These are phyloP conservation scores for Macrobrachium nipponense DNA, from an alignment of 1,140 invertebrate genomes.

Conservation along the genomic window DNA sequence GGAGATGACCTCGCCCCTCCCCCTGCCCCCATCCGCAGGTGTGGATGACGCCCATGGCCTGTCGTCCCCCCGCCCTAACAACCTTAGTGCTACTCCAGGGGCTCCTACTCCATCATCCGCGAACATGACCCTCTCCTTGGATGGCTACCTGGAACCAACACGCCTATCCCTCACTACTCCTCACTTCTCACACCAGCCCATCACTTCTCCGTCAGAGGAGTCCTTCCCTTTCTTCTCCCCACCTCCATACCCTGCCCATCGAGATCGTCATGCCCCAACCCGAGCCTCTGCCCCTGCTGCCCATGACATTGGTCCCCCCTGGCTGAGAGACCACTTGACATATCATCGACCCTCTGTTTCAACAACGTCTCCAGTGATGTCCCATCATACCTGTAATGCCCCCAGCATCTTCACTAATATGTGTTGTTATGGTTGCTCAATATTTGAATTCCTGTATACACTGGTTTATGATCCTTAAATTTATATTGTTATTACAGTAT, in stretches of 20 bases:
- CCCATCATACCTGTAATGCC: slow-evolving; percentile 85
- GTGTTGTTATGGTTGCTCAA: slow-evolving; percentile 14
- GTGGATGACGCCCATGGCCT: slow-evolving; percentile 63
- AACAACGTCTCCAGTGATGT: slow-evolving; percentile 79
- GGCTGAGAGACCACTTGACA: slow-evolving; percentile 69
- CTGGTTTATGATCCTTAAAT: not conserved
- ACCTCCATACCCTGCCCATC: slow-evolving; percentile 74
- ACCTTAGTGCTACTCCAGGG: slow-evolving; percentile 62
- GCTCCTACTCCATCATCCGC: slow-evolving; percentile 86
- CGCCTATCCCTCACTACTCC: slow-evolving; percentile 73
- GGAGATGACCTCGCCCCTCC: slow-evolving; percentile 65
- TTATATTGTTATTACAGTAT: no score
- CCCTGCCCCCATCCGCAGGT: slow-evolving; percentile 65
- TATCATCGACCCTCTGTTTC: slow-evolving; percentile 73
- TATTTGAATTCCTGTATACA: not conserved
- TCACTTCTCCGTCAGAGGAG: slow-evolving; percentile 76
- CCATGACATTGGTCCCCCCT: slow-evolving; percentile 72
- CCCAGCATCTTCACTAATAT: not conserved
- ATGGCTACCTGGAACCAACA: slow-evolving; percentile 85
- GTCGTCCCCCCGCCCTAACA: slow-evolving; percentile 55
- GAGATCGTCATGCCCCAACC: slow-evolving; percentile 65
- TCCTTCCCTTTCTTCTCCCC: slow-evolving; percentile 87
- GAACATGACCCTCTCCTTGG: slow-evolving; percentile 83
- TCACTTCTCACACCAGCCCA: slow-evolving; percentile 75
- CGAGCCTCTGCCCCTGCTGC: slow-evolving; percentile 56